phyloP scores from a whole-genome alignment of 2,888 invertebrate species.

The Limnephilus rhombicus region DNA sequence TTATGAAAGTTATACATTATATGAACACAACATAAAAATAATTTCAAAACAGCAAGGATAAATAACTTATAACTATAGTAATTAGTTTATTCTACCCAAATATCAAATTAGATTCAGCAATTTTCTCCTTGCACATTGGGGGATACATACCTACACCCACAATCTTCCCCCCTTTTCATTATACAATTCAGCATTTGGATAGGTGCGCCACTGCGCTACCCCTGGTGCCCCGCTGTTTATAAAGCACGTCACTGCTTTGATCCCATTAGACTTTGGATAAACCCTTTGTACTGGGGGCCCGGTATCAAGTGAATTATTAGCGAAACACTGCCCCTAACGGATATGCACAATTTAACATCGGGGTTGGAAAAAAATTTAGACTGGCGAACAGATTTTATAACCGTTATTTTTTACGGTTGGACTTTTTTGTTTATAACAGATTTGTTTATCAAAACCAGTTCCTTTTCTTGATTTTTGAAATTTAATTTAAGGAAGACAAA shows the following conservation, averaged over 20 bases:
- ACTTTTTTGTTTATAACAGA: not conserved
- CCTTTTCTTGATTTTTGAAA: not conserved
- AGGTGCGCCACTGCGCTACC: not conserved
- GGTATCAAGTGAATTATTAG: conserved; percentile 36
- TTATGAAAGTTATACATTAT: too few species aligned
- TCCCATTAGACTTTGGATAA: conserved; percentile 37
- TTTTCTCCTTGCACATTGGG: not conserved
- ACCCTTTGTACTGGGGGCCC: conserved; percentile 16
- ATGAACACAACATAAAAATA: too few species aligned
- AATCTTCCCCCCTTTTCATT: not conserved
- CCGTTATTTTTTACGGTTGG: not conserved
- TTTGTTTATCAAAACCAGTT: not conserved
- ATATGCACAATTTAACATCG: conserved; percentile 30
- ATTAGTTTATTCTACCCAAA: not conserved
- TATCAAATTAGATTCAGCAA: not conserved
- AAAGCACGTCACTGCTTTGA: conserved; percentile 34
- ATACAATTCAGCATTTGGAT: not conserved
- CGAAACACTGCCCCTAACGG: conserved; percentile 14
- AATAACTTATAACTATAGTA: not conserved
- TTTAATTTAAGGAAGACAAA: too few species aligned
- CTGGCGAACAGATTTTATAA: not conserved
- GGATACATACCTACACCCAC: not conserved
- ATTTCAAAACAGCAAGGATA: too few species aligned
- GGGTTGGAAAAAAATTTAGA: not conserved
- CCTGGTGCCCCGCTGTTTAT: not conserved